Conservation (phyloP, 2,888 invertebrate species). For the Trypoxylon attenuatum region DNA sequence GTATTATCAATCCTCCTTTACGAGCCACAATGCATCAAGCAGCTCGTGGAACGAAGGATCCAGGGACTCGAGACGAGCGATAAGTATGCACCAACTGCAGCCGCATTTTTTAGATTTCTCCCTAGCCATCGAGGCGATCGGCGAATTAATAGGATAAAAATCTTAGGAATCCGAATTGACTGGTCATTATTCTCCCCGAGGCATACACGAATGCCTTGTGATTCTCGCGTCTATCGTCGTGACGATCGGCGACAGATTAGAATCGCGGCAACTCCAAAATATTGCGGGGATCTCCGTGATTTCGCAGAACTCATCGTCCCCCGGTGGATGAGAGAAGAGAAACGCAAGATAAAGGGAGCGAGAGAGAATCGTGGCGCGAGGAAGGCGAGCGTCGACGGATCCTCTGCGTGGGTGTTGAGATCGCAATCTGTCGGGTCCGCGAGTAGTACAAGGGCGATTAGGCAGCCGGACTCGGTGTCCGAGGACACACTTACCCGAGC, state of each 20-base stretch:
- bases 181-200: not conserved
- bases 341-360: not conserved
- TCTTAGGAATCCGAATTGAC: not conserved
- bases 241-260: not conserved
- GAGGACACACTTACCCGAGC: constrained; percentile 12
- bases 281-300: constrained; percentile 17
- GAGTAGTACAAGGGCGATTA: constrained; percentile 57
- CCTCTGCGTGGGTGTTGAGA: constrained; percentile 49
- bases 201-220: not conserved
- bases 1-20: no score
- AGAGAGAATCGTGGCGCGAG: not conserved
- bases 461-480: constrained; percentile 22
- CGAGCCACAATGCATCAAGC: no score
- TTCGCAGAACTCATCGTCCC: not conserved
- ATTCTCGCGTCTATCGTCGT: not conserved
- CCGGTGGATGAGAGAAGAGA: not conserved
- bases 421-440: constrained; percentile 44
- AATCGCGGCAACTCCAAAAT: not conserved
- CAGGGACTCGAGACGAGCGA: no score
- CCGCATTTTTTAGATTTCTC: no score
- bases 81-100: no score
- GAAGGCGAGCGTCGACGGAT: constrained; percentile 9
- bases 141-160: no score
- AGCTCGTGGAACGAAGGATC: no score
- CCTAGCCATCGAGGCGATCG: no score